Percentiles rank a stretch among this genome's conserved stretches.
phyloP scores from a whole-genome alignment of 2,888 invertebrate species.

The Pogonocherus hispidulus region DNA sequence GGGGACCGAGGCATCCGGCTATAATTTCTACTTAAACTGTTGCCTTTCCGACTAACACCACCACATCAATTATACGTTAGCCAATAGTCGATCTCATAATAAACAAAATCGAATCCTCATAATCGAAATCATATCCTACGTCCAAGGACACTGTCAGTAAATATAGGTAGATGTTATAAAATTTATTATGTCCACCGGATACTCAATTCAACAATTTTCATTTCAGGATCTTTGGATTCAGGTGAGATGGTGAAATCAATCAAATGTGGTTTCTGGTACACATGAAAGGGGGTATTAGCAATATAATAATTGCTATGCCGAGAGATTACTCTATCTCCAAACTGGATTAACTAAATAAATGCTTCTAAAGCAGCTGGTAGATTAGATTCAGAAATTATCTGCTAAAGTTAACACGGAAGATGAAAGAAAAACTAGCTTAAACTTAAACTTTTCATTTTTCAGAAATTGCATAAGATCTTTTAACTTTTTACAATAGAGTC shows the following conservation, averaged over 20 bases:
- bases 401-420: too few relatives aligned
- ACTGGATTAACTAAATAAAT: too few relatives aligned
- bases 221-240: neutral
- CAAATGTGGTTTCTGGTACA: neutral
- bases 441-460: too few relatives aligned
- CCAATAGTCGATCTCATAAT: slow-evolving; percentile 28
- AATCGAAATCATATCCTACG: neutral
- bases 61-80: slow-evolving; percentile 33
- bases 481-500: too few relatives aligned
- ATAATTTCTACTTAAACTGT: slow-evolving; percentile 43
- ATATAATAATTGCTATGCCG: too few relatives aligned
- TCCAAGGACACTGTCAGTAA: neutral
- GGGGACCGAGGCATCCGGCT: slow-evolving; percentile 30
- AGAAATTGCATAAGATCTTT: too few relatives aligned
- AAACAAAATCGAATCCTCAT: neutral
- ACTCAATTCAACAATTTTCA: neutral
- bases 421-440: too few relatives aligned
- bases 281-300: too few relatives aligned
- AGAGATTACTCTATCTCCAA: too few relatives aligned
- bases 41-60: slow-evolving; percentile 34
- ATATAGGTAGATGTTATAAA: too few relatives aligned
- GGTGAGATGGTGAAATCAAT: neutral
- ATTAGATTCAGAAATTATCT: too few relatives aligned
- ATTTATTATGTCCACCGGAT: neutral
- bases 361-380: too few relatives aligned